Base-by-base conservation (phyloP, 2,797 vertebrate genomes). In the Syngnathus acus region DNA sequence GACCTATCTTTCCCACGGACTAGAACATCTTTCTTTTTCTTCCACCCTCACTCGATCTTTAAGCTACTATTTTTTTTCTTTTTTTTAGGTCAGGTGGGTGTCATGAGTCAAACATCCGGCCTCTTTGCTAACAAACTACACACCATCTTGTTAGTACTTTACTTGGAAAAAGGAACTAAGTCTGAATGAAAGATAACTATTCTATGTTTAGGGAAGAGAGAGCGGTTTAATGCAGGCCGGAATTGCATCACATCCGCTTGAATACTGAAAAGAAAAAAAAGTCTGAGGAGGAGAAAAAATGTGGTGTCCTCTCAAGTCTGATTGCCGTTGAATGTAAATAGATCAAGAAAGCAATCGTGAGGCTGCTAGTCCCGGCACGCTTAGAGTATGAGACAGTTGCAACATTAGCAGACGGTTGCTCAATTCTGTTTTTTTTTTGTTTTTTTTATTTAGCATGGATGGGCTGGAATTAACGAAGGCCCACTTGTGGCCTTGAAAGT, bases 321-420 rank as follows among this genome's bases (percentile, higher is more conserved):
- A 72, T 32, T 66, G 62, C 61, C 26, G 14, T 21, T 65, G 50
- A 43, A 40, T 43, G 14, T 16, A 45, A 57, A 26, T 13, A 57
- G 23, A 64, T 5, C 17, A 6, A 37, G 6, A 60, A 54, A 21
- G 6, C n/a, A 53, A 6, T 8, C 5, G n/a, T 48, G n/a, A 48
- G 65, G 62, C 71, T 84, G 75, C 90, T 81, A 88, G 90, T 88
- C 88, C 70, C 74, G 74, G 84, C 88, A 86, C 65, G 89, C 79
- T 83, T 71, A 0, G 67, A 72, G 71, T 72, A 74, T 73, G 75
- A 86, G 65, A 74, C 50, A 51, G 70, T 89, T 91, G 85, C 86
- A 83, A 89, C 83, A 87, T 42, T 50, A 64, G 65, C 45, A 82
- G 61, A 71, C 42, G 68, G 74, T 89, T 90, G 84, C 87, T 82